Evolutionary conservation across 2,113 vertebrate genomes (phyloP).

Genomic region (Urocitellus parryii): DNA sequence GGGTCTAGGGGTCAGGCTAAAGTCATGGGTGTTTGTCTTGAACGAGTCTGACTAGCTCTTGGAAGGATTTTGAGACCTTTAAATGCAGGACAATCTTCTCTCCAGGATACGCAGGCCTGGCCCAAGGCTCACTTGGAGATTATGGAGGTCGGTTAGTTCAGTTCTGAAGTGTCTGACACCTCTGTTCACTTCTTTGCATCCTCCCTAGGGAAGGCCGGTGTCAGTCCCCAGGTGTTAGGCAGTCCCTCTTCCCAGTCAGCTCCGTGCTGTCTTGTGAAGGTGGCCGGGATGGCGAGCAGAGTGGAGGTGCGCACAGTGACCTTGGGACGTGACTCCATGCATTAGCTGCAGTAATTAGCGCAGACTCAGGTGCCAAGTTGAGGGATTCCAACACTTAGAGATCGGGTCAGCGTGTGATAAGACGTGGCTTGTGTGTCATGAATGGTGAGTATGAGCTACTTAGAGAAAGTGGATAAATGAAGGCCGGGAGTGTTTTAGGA

Average conservation of each 20-base stretch:
- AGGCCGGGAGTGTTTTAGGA: neutral
- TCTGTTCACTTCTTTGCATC: neutral
- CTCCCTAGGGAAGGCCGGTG: neutral
- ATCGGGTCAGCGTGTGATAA: neutral
- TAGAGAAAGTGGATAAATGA: neutral
- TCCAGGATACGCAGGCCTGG: neutral
- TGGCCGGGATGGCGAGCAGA: neutral
- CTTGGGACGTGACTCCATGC: neutral
- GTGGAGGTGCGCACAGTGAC: neutral
- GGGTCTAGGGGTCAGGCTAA: neutral
- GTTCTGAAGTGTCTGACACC: neutral
- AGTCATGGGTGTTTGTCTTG: neutral
- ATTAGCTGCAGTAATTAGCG: constrained; percentile 1
- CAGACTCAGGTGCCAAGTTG: constrained; percentile 55
- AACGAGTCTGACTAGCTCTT: neutral
- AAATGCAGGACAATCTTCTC: neutral
- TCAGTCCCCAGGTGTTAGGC: no score
- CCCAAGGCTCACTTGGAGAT: neutral
- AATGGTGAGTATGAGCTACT: neutral
- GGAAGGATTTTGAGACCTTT: neutral
- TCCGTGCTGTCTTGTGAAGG: rapidly evolving
- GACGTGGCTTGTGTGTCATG: constrained; percentile 11
- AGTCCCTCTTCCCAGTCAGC: no score
- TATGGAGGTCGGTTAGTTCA: neutral
- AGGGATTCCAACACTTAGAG: constrained; percentile 57